A percentile compares a stretch with the other conserved stretches of the same genome.
These are phyloP conservation scores for Cantharis rufa DNA, from an alignment of 2,888 invertebrate species.

Conservation along the genomic window DNA sequence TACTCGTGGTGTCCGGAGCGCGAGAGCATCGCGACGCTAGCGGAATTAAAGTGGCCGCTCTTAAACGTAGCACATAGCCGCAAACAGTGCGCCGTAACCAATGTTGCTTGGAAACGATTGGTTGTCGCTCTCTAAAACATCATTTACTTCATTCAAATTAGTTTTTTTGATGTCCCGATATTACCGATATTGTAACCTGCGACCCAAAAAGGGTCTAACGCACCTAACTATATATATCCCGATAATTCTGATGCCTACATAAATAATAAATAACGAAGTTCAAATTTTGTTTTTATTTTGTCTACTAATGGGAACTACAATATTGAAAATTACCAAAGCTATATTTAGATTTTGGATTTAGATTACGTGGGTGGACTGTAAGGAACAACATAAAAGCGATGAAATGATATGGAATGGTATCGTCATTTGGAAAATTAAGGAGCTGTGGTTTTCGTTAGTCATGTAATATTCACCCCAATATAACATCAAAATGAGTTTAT, in stretches of 20 bases:
- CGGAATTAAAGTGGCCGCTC: slow-evolving; percentile 26
- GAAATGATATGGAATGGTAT: not conserved
- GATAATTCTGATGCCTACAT: not conserved
- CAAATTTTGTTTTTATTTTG: not conserved
- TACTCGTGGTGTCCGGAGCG: slow-evolving; percentile 6
- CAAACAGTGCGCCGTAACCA: slow-evolving; percentile 33
- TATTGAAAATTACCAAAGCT: not conserved
- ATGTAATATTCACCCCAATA: not conserved
- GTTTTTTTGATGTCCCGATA: not conserved
- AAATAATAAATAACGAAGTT: not conserved
- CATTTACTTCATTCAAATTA: slow-evolving; percentile 17
- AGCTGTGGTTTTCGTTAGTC: not conserved
- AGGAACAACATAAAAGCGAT: not conserved
- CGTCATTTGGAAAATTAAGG: not conserved
- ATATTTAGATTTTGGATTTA: not conserved
- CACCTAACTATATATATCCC: not conserved
- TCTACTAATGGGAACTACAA: not conserved
- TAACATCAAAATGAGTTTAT: not conserved
- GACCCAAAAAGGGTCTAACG: slow-evolving; percentile 11
- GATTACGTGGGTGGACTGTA: not conserved
- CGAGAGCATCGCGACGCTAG: slow-evolving; percentile 29
- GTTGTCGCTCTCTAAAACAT: slow-evolving; percentile 23
- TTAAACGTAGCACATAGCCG: slow-evolving; percentile 14
- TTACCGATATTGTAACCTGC: not conserved
- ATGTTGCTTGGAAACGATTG: slow-evolving; percentile 29